Evolutionary conservation across 1,140 invertebrate species (phyloP).

Genomic region (Metopolophium dirhodum): DNA sequence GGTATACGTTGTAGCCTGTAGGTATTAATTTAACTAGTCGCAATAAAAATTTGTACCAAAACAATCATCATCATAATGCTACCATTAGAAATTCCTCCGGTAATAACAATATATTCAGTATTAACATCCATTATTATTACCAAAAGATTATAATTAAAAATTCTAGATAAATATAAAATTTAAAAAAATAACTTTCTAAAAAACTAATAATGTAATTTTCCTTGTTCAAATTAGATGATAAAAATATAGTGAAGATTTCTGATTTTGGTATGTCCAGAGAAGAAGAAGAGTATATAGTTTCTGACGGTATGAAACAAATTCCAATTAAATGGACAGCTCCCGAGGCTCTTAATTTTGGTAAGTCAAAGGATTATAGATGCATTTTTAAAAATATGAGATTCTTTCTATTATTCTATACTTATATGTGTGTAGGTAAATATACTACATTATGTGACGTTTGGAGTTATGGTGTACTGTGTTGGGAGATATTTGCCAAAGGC

Average conservation of each 20-base stretch:
- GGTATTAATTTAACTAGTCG: no score
- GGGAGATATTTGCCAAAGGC: conserved; percentile 96
- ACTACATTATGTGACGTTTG: conserved; percentile 98
- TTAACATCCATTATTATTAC: no score
- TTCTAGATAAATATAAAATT: background rate
- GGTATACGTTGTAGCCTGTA: no score
- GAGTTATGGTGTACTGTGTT: conserved; percentile 95
- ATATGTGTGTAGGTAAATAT: conserved; percentile 78
- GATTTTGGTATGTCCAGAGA: conserved; percentile 98
- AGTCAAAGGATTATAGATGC: background rate
- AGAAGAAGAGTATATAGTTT: conserved; percentile 96
- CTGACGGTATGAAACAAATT: conserved; percentile 97
- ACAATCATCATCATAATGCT: no score
- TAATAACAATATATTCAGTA: no score
- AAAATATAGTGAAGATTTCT: conserved; percentile 93
- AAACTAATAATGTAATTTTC: background rate
- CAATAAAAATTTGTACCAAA: no score
- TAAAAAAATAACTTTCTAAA: background rate
- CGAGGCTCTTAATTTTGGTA: conserved; percentile 94
- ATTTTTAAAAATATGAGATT: background rate
- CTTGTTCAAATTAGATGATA: conserved; percentile 67
- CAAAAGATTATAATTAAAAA: no score
- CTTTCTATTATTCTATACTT: background rate
- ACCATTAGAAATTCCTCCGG: no score
- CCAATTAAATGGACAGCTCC: conserved; percentile 98